A percentile compares a stretch with the other conserved stretches of the same genome.
Evolutionary conservation across 2,797 vertebrate genomes (phyloP).

Genomic region (Chanos chanos): DNA sequence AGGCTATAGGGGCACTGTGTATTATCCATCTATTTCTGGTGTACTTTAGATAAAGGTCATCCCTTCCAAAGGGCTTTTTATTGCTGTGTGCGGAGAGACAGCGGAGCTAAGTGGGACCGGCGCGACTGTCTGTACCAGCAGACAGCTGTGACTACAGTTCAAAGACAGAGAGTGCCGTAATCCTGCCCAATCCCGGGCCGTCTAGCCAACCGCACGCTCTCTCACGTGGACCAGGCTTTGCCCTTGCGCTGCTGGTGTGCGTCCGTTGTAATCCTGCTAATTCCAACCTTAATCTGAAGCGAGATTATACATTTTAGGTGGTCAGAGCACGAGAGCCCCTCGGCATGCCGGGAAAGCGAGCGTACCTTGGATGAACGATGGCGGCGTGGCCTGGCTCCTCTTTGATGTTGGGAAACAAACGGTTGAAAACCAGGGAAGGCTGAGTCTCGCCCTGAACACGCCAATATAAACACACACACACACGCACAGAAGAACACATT

Average conservation of each 20-base stretch:
- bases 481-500: slow-evolving; percentile 13
- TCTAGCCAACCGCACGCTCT: too few relatives aligned
- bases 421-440: slow-evolving; percentile 74
- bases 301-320: neutral
- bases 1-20: too few relatives aligned
- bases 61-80: too few relatives aligned
- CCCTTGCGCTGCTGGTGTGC: too few relatives aligned
- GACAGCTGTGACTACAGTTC: too few relatives aligned
- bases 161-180: slow-evolving; percentile 3
- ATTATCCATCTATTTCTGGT: too few relatives aligned
- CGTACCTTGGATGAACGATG: slow-evolving; percentile 90
- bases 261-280: neutral
- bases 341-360: slow-evolving; percentile 12
- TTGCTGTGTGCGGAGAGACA: too few relatives aligned
- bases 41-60: too few relatives aligned
- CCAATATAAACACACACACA: slow-evolving; percentile 12
- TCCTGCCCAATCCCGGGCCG: slow-evolving; percentile 8
- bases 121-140: too few relatives aligned
- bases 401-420: slow-evolving; percentile 91
- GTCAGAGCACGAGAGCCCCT: slow-evolving; percentile 8
- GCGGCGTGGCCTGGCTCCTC: slow-evolving; percentile 87
- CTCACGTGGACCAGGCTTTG: too few relatives aligned
- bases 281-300: neutral
- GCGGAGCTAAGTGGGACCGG: too few relatives aligned
- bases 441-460: slow-evolving; percentile 52